Percentiles rank a stretch among this genome's conserved stretches.
Conservation (phyloP, 1,140 invertebrate genomes). For the Drosophila kikkawai region DNA sequence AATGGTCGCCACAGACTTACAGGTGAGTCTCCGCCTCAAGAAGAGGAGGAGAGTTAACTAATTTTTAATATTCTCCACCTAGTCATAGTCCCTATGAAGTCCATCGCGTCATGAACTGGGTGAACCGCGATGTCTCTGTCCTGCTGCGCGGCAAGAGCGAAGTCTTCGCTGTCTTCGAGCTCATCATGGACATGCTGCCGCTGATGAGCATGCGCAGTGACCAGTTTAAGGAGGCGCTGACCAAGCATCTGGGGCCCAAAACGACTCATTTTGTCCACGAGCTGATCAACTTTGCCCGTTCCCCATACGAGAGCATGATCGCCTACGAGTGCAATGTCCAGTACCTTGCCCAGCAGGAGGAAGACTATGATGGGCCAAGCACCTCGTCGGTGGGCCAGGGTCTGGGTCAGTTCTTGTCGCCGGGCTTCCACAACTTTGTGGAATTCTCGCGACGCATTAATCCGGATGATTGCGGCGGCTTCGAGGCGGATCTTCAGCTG, state of each 20-base stretch:
- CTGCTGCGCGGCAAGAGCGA: slow-evolving; percentile 16
- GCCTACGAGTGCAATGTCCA: slow-evolving; percentile 60
- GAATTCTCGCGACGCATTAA: slow-evolving; percentile 51
- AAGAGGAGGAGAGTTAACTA: neutral
- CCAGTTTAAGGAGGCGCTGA: slow-evolving; percentile 71
- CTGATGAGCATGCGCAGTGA: slow-evolving; percentile 17
- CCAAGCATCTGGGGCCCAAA: slow-evolving; percentile 86
- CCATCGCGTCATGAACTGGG: slow-evolving; percentile 53
- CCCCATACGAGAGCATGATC: slow-evolving; percentile 89
- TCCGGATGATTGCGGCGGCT: slow-evolving; percentile 48
- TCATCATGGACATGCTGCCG: slow-evolving; percentile 34
- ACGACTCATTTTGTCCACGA: slow-evolving; percentile 95
- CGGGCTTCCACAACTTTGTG: slow-evolving; percentile 37
- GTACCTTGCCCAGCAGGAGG: slow-evolving; percentile 14
- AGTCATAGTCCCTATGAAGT: slow-evolving; percentile 35
- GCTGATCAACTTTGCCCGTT: slow-evolving; percentile 93
- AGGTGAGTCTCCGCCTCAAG: slow-evolving; percentile 11
- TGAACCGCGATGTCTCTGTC: slow-evolving; percentile 60
- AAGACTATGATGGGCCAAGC: neutral
- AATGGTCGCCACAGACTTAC: slow-evolving; percentile 22
- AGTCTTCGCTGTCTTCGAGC: slow-evolving; percentile 25
- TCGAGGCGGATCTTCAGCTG: slow-evolving; percentile 23
- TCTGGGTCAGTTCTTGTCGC: neutral
- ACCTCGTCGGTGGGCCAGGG: neutral
- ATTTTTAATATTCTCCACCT: neutral